Evolutionary conservation across 2,888 invertebrate species (phyloP).

Genomic region (Meganola albula): DNA sequence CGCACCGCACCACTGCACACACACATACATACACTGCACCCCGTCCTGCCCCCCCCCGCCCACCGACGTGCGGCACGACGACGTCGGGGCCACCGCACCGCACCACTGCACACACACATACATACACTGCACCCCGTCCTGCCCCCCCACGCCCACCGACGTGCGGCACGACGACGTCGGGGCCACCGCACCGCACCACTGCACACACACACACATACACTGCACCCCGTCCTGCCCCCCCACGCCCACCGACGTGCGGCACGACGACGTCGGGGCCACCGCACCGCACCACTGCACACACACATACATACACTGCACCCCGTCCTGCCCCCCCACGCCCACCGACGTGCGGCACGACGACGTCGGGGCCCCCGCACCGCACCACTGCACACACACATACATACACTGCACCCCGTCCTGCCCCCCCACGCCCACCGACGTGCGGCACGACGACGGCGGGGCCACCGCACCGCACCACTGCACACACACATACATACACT

Average conservation of each 20-base stretch:
- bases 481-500: too few relatives aligned
- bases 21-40: too few relatives aligned
- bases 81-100: conserved; percentile 98
- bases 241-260: conserved; percentile 97
- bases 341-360: conserved; percentile 99
- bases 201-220: too few relatives aligned
- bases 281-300: conserved; percentile 99
- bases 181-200: conserved; percentile 99
- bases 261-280: conserved; percentile 99
- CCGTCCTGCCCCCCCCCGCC: too few relatives aligned
- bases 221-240: too few relatives aligned
- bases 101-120: too few relatives aligned
- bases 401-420: too few relatives aligned
- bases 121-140: too few relatives aligned
- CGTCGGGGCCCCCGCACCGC: conserved; percentile 98
- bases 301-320: too few relatives aligned
- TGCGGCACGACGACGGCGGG: conserved; percentile 98
- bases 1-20: conserved; percentile 98
- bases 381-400: too few relatives aligned
- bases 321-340: too few relatives aligned
- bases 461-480: conserved; percentile 99
- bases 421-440: conserved; percentile 98
- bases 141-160: conserved; percentile 97
- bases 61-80: conserved; percentile 98
- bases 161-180: conserved; percentile 99